Evolutionary conservation across 2,888 invertebrate species (phyloP), one percentile per base, ranked within the genome.

Genomic region (Drosophila neonasuta): DNA sequence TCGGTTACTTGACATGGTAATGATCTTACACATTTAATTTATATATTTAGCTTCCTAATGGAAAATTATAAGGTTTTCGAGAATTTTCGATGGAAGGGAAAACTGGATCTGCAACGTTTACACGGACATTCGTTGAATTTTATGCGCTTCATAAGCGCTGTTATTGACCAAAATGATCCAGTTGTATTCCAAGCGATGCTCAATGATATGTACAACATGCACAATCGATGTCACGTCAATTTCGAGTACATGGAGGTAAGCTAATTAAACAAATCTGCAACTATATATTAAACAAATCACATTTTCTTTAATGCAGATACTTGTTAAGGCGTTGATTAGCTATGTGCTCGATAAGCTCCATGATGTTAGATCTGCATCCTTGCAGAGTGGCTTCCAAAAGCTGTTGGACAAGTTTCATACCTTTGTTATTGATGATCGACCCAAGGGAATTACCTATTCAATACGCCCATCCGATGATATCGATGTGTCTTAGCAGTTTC

Each of bases 161-260:
- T 89, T 3, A 90, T 89, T 42, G 80, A 86, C 10, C 74, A 89
- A 8, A 71, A 69, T 17, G 78, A 86, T 69, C 36, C 70, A 3
- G 46, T 58, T 0, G 30, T 70, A 30, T 74, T 86, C 30, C 72
- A 88, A 58, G 24, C 42, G 15, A 65, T 86, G 52, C 8, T 79
- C 4, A 56, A n/a, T n/a, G 78, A 79, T 2, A 68, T 69, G 10
- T 64, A 58, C 5, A 10, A n/a, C 0, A 24, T 29, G 3, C 81
- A 79, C 56, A 65, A 20, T n/a, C 65, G 36, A 6, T 30, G 73
- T 51, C 45, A 29, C 11, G 71, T 86, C 2, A 34, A 51, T 0
- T 13, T 30, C 1, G 29, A 45, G 8, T 59, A 76, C 11, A 68
- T 87, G 48, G 60, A 56, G 73, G 88, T 88, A 44, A 41, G 29